Evolutionary conservation across 2,797 vertebrate species (phyloP).

Genomic region (Clarias pachynema): DNA sequence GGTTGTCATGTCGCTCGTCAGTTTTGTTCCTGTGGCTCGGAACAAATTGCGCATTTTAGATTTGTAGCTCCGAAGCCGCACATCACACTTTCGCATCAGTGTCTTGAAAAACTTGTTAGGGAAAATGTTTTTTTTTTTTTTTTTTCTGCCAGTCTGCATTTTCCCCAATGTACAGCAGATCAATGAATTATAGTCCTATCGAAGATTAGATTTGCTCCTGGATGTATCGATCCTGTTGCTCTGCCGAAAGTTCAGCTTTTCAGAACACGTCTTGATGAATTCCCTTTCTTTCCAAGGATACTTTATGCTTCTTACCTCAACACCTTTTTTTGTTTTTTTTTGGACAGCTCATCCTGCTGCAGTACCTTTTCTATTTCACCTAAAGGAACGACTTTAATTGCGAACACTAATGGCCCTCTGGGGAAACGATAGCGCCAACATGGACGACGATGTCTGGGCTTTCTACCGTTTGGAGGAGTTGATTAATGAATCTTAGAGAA

Average conservation of each 20-base stretch:
- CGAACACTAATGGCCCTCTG: neutral
- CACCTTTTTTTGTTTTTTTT: neutral
- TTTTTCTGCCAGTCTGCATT: conserved; percentile 13
- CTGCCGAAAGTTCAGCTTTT: conserved; percentile 29
- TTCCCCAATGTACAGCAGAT: conserved; percentile 23
- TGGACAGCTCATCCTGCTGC: neutral
- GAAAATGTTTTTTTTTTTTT: conserved; percentile 13
- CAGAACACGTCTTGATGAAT: conserved; percentile 23
- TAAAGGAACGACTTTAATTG: conserved; percentile 35
- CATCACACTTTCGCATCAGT: neutral
- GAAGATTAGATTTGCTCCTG: conserved; percentile 42
- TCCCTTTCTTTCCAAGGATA: neutral
- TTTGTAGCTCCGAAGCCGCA: neutral
- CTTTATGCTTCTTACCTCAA: neutral
- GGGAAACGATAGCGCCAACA: neutral
- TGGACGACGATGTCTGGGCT: conserved; percentile 31
- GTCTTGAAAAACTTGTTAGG: neutral
- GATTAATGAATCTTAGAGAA: conserved; percentile 48
- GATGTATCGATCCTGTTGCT: conserved; percentile 30
- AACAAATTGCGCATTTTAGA: neutral
- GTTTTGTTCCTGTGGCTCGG: neutral
- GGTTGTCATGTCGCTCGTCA: neutral
- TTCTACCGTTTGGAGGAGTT: conserved; percentile 20
- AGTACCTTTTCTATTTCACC: neutral
- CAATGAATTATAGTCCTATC: conserved; percentile 34